Evolutionary conservation across 2,113 vertebrate species (phyloP).

Genomic region (Neogale vison): DNA sequence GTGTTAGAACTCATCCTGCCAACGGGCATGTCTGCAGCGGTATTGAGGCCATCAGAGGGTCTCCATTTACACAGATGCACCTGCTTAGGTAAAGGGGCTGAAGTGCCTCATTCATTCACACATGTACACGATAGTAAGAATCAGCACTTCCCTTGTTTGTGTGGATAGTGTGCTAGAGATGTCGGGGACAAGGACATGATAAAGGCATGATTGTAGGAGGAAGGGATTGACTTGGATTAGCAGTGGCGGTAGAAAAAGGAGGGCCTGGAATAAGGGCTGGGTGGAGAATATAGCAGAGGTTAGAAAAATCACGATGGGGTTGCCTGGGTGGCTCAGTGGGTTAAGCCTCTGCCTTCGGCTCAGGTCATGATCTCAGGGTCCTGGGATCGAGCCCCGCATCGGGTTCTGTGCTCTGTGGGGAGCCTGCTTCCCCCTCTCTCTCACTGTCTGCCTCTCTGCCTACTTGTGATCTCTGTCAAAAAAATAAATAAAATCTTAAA

Average conservation of each 20-base stretch:
- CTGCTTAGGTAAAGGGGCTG: background rate
- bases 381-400: too few species aligned
- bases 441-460: too few species aligned
- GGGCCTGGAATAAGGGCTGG: background rate
- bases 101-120: background rate
- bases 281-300: background rate
- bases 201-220: too few species aligned
- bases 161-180: background rate
- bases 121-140: background rate
- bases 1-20: background rate
- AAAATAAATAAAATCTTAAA: too few species aligned
- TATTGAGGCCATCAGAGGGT: background rate
- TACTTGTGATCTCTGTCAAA: too few species aligned
- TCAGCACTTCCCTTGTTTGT: background rate
- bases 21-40: background rate
- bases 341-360: too few species aligned
- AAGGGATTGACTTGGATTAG: background rate
- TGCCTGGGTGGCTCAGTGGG: too few species aligned
- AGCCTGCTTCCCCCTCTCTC: too few species aligned
- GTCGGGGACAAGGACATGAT: background rate
- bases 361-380: too few species aligned
- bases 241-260: background rate
- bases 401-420: rapidly evolving
- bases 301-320: background rate
- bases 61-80: background rate